Percentiles rank a stretch among this genome's conserved stretches.
These are phyloP conservation scores for Centropus unirufus DNA, from an alignment of 2,113 vertebrate genomes.

Conservation along the genomic window DNA sequence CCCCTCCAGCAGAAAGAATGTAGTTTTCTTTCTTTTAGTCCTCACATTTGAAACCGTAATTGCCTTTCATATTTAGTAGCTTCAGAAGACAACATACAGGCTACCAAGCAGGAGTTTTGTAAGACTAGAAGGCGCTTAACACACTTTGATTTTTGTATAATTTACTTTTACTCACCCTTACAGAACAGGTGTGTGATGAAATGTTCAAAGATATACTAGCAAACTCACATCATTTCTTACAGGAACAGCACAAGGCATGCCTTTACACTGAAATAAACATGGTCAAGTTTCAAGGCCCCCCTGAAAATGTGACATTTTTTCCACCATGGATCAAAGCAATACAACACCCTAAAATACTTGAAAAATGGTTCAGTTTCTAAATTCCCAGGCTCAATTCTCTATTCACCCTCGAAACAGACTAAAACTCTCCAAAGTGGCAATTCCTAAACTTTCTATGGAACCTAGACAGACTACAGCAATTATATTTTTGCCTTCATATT, in stretches of 20 bases:
- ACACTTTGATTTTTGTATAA: neutral
- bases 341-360: neutral
- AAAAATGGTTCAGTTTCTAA: neutral
- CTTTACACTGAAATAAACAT: neutral
- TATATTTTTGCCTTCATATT: accelerated
- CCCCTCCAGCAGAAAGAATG: neutral
- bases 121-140: neutral
- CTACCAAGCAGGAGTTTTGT: neutral
- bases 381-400: neutral
- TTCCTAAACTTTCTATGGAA: neutral
- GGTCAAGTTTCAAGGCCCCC: neutral
- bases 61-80: neutral
- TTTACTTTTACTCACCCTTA: neutral
- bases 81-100: neutral
- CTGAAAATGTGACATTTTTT: neutral
- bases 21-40: neutral
- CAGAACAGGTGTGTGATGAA: neutral
- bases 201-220: neutral
- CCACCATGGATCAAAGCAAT: neutral
- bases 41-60: neutral
- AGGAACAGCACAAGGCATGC: neutral
- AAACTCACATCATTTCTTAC: neutral
- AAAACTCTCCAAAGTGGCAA: accelerated
- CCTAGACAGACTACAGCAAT: neutral
- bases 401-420: neutral